Conservation (phyloP, 1,140 invertebrate genomes). For the Melipona quadrifasciata region DNA sequence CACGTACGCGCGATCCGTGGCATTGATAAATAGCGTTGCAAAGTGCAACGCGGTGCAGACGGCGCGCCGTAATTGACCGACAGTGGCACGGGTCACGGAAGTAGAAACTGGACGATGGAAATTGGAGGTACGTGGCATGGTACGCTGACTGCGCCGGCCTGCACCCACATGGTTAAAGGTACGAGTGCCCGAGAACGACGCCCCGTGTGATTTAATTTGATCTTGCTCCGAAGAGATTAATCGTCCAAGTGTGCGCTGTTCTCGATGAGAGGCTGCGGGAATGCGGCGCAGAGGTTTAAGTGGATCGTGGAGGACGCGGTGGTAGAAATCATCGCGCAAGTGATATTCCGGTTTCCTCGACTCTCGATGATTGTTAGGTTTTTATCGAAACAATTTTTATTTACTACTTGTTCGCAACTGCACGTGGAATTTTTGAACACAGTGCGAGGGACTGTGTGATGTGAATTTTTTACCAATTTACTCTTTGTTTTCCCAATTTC, state of each 20-base stretch:
- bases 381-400: not conserved
- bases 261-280: not conserved
- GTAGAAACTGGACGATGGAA: constrained; percentile 25
- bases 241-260: not conserved
- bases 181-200: not conserved
- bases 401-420: not conserved
- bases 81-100: constrained; percentile 10
- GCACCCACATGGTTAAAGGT: not conserved
- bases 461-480: not conserved
- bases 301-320: not conserved
- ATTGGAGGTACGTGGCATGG: constrained; percentile 14
- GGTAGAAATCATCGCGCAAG: not conserved
- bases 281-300: not conserved
- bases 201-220: not conserved
- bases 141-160: not conserved
- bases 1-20: constrained; percentile 29
- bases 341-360: not conserved
- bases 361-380: not conserved
- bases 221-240: constrained; percentile 7
- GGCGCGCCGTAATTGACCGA: constrained; percentile 32
- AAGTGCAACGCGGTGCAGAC: constrained; percentile 27
- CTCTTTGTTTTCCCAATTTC: not conserved
- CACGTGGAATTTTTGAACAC: not conserved
- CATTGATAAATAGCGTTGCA: constrained; percentile 40
- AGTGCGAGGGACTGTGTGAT: not conserved